Evolutionary conservation across 2,113 vertebrate genomes (phyloP).

Genomic region (Otolemur garnettii): DNA sequence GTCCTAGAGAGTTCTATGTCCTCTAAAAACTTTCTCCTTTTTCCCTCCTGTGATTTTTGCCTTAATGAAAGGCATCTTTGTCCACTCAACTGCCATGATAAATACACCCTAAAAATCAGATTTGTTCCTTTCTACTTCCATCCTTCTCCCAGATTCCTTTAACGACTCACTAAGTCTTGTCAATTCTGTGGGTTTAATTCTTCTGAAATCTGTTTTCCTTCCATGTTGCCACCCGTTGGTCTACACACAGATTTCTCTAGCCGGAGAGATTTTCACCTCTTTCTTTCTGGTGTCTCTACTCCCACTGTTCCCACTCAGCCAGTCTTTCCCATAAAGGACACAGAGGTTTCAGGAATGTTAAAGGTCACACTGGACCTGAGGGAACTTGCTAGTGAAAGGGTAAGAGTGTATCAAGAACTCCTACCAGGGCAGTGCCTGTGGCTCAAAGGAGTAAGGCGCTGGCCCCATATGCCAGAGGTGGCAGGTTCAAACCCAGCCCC

Average conservation of each 20-base stretch:
- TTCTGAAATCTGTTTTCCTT: neutral
- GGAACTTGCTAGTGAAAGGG: neutral
- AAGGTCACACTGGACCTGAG: no score
- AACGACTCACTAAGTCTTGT: neutral
- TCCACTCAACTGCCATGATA: neutral
- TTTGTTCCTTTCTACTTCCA: neutral
- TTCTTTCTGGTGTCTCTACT: neutral
- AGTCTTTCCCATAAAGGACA: neutral
- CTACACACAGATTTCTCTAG: neutral
- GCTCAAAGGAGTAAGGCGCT: no score
- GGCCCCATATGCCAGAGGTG: no score
- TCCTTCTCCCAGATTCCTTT: neutral
- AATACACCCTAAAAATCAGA: neutral
- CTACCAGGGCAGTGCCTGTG: no score
- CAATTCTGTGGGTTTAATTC: neutral
- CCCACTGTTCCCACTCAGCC: neutral
- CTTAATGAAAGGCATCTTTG: neutral
- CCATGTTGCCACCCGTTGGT: neutral
- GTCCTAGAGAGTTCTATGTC: neutral
- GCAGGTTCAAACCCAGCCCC: no score
- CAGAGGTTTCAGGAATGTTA: no score
- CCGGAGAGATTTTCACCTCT: neutral
- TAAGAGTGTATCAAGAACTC: neutral
- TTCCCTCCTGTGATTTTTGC: neutral
- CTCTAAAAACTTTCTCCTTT: neutral